Evolutionary conservation across 2,113 vertebrate genomes (phyloP).

Genomic region (Narcine bancroftii): DNA sequence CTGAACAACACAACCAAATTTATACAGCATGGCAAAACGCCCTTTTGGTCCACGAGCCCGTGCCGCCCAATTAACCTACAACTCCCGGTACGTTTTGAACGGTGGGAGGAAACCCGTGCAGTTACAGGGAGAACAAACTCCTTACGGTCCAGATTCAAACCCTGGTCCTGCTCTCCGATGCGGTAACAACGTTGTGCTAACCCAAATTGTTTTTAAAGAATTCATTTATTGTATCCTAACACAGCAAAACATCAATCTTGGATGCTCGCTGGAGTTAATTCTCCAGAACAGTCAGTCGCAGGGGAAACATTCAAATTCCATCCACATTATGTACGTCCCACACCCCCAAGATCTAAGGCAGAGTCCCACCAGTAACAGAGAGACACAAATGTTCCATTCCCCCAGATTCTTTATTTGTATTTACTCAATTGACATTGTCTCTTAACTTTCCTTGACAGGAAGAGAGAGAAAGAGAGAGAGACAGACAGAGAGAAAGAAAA

Average conservation of each 20-base stretch:
- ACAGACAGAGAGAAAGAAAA: too few species aligned
- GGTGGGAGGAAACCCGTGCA: too few species aligned
- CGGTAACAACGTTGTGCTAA: too few species aligned
- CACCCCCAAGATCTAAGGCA: background rate
- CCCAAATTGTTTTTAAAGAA: too few species aligned
- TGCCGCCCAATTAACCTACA: too few species aligned
- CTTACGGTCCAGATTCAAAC: too few species aligned
- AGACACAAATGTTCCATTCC: constrained; percentile 19
- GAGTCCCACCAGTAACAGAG: background rate
- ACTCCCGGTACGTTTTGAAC: too few species aligned
- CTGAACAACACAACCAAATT: background rate
- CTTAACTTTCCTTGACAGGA: constrained; percentile 27
- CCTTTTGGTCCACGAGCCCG: too few species aligned
- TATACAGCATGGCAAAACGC: too few species aligned
- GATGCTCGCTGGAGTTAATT: background rate
- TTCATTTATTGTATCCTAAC: too few species aligned
- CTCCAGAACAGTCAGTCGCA: background rate
- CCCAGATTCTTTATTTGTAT: constrained; percentile 31
- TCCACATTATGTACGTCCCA: background rate
- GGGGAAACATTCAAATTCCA: background rate
- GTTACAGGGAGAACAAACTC: too few species aligned
- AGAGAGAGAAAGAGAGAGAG: background rate
- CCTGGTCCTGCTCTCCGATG: too few species aligned
- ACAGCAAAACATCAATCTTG: background rate
- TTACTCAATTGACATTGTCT: constrained; percentile 32